A percentile compares a stretch with the other conserved stretches of the same genome.
Evolutionary conservation across 1,140 invertebrate genomes (phyloP).

Genomic region (Calliphora vicina): DNA sequence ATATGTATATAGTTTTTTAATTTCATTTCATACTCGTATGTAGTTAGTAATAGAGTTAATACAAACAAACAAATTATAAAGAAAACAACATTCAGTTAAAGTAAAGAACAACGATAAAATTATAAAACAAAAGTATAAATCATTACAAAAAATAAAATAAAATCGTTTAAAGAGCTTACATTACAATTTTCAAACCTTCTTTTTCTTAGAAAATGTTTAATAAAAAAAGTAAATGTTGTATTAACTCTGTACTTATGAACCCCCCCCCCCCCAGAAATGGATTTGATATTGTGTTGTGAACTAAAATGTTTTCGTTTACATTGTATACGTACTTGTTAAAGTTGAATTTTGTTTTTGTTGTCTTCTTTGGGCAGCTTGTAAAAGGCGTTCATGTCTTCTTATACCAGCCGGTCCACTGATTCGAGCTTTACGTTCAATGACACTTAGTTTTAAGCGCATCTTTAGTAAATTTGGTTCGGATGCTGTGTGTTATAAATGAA

Average conservation of each 20-base stretch:
- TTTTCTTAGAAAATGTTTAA: neutral
- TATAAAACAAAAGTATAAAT: constrained; percentile 3
- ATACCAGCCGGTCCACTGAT: constrained; percentile 82
- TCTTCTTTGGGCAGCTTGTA: constrained; percentile 75
- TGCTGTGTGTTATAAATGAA: constrained; percentile 70
- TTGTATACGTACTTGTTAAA: constrained; percentile 77
- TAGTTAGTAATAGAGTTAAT: constrained; percentile 36
- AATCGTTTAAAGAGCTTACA: neutral
- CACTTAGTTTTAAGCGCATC: constrained; percentile 94
- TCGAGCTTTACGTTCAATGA: constrained; percentile 85
- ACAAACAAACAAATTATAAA: constrained; percentile 35
- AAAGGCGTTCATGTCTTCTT: constrained; percentile 79
- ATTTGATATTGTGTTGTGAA: too few relatives aligned
- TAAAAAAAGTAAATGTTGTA: neutral
- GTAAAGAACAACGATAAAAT: constrained; percentile 36
- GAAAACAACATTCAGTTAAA: constrained; percentile 32
- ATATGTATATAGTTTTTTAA: too few relatives aligned
- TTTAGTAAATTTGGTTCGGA: constrained; percentile 97
- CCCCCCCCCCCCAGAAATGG: neutral
- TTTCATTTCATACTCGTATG: too few relatives aligned
- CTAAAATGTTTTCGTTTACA: neutral
- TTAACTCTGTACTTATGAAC: constrained; percentile 13
- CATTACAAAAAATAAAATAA: neutral
- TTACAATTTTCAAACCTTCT: constrained; percentile 7
- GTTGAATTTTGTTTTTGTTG: constrained; percentile 74